Evolutionary conservation across 2,888 invertebrate genomes (phyloP).

Genomic region (Therioaphis trifolii): DNA sequence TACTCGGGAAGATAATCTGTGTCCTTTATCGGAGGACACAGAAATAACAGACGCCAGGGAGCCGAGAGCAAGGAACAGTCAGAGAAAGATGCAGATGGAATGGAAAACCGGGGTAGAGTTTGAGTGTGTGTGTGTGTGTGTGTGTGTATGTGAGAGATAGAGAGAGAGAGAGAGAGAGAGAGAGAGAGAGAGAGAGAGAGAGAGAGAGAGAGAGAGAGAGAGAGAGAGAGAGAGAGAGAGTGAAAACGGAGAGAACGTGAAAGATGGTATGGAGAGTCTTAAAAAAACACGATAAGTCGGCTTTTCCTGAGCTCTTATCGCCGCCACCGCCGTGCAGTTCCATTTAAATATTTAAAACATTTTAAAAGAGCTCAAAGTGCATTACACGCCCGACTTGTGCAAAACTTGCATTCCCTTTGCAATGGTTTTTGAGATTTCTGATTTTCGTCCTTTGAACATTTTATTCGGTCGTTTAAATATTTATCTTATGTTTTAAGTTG

Average conservation of each 20-base stretch:
- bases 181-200: neutral
- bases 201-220: too few species aligned
- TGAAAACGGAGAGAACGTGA: too few species aligned
- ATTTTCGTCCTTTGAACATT: conserved; percentile 40
- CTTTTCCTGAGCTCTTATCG: conserved; percentile 39
- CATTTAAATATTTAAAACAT: conserved; percentile 55
- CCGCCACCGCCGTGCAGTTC: conserved; percentile 16
- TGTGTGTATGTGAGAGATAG: too few species aligned
- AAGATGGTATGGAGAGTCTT: neutral
- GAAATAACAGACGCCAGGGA: neutral
- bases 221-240: too few species aligned
- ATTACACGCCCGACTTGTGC: conserved; percentile 47
- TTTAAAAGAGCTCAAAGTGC: conserved; percentile 43
- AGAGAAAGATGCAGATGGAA: neutral
- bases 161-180: neutral
- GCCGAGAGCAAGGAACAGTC: neutral
- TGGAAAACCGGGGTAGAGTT: neutral
- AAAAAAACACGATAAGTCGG: conserved; percentile 57
- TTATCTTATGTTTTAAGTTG: conserved; percentile 9
- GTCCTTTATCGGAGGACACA: conserved; percentile 29
- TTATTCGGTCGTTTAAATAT: conserved; percentile 36
- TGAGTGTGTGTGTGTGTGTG: neutral
- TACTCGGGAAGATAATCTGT: conserved; percentile 28
- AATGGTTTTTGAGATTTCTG: conserved; percentile 10
- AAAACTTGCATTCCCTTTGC: conserved; percentile 41